Percentiles rank a stretch among this genome's conserved stretches.
These are phyloP conservation scores for Cariama cristata DNA, from an alignment of 2,113 vertebrate species.

Conservation along the genomic window DNA sequence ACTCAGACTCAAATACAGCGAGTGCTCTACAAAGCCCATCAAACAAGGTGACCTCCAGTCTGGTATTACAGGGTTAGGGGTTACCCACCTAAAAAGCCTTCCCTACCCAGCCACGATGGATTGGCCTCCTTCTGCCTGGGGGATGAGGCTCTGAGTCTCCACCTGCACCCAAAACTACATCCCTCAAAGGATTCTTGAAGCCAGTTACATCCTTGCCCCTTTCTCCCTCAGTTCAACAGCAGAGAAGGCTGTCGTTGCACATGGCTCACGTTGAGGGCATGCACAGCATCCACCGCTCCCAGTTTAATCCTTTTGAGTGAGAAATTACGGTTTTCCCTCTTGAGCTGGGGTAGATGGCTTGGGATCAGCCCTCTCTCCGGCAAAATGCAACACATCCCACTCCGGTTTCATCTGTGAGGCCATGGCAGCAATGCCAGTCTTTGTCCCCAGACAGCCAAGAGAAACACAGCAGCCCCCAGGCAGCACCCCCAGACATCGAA, in stretches of 20 bases:
- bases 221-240: background rate
- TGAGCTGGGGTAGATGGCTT: background rate
- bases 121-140: background rate
- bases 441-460: background rate
- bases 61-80: background rate
- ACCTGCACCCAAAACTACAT: background rate
- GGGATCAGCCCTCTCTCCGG: background rate
- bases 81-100: background rate
- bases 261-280: background rate
- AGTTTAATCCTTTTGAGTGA: background rate
- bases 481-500: background rate
- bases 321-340: background rate
- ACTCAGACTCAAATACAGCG: background rate
- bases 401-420: fast-evolving
- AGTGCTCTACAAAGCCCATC: background rate
- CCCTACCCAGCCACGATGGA: fast-evolving
- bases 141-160: background rate
- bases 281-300: background rate
- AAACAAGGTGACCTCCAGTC: background rate
- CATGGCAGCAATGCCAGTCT: background rate
- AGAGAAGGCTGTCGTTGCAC: background rate
- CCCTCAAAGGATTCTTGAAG: background rate
- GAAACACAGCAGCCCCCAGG: background rate
- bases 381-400: background rate
- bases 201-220: background rate